A percentile compares a stretch with the other conserved stretches of the same genome.
phyloP scores from a whole-genome alignment of 1,140 invertebrate species.

The Gryon sp. region DNA sequence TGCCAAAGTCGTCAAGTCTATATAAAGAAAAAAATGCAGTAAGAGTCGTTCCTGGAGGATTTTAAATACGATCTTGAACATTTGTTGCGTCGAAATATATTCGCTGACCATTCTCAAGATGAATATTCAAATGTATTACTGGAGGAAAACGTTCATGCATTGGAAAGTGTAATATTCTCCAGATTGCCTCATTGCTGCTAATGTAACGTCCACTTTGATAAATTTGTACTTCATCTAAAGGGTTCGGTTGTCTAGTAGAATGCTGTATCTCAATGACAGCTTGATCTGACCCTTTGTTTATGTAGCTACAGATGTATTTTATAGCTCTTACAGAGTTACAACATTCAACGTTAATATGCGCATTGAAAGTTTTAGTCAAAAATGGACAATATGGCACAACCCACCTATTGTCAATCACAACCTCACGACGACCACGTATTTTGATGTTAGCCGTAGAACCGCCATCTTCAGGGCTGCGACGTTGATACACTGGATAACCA shows the following conservation, averaged over 20 bases:
- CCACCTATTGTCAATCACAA: slow-evolving; percentile 78
- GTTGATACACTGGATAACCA: background rate
- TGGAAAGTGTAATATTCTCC: slow-evolving; percentile 75
- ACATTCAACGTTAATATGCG: slow-evolving; percentile 67
- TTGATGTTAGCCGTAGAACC: background rate
- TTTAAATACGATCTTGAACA: background rate
- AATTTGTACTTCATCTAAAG: slow-evolving; percentile 63
- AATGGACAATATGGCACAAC: slow-evolving; percentile 80
- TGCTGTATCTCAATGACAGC: slow-evolving; percentile 54
- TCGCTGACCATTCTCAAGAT: slow-evolving; percentile 74
- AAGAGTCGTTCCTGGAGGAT: slow-evolving; percentile 43
- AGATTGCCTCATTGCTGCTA: slow-evolving; percentile 75
- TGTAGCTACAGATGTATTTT: slow-evolving; percentile 73
- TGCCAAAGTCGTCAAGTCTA: slow-evolving; percentile 58
- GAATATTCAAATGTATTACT: slow-evolving; percentile 74
- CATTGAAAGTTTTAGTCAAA: slow-evolving; percentile 77
- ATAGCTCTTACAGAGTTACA: slow-evolving; percentile 66
- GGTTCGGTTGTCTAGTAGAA: background rate
- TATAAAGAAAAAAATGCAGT: slow-evolving; percentile 55
- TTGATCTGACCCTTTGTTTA: slow-evolving; percentile 68
- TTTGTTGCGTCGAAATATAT: slow-evolving; percentile 70
- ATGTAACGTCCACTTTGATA: slow-evolving; percentile 76
- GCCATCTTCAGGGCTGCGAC: background rate
- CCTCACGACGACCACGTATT: slow-evolving; percentile 12
- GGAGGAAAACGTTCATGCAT: slow-evolving; percentile 75